Evolutionary conservation across 2,113 vertebrate genomes (phyloP).

Genomic region (Cnemophilus loriae): DNA sequence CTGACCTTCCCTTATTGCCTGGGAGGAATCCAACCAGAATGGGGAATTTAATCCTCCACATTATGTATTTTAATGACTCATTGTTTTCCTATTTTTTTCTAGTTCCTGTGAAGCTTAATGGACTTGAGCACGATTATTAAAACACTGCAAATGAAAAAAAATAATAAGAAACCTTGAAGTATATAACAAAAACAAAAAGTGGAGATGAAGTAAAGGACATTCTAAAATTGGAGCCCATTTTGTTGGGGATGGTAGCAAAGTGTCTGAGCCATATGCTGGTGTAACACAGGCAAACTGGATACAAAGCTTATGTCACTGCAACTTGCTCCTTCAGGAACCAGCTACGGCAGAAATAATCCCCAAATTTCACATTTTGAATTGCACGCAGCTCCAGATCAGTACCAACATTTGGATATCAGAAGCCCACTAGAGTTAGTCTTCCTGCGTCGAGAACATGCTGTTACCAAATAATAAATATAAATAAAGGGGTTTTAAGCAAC

Average conservation of each 20-base stretch:
- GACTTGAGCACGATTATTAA: background rate
- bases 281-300: background rate
- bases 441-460: background rate
- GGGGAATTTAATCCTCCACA: background rate
- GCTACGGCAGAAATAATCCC: background rate
- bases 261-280: constrained; percentile 14
- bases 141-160: background rate
- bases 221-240: constrained; percentile 33
- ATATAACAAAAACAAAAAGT: background rate
- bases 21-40: background rate
- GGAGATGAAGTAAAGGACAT: background rate
- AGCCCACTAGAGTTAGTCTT: background rate
- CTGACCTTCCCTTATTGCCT: background rate
- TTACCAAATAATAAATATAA: background rate
- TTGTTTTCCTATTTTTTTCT: background rate
- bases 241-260: background rate
- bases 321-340: background rate
- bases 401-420: background rate
- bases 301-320: background rate
- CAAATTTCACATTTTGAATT: background rate
- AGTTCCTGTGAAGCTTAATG: background rate
- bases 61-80: constrained; percentile 24
- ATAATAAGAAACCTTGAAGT: too few relatives aligned
- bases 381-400: background rate
- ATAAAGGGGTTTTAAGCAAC: background rate